Percentiles rank a stretch among this genome's conserved stretches.
These are phyloP conservation scores for Archips xylosteana DNA, from an alignment of 2,888 invertebrate species.

Conservation along the genomic window DNA sequence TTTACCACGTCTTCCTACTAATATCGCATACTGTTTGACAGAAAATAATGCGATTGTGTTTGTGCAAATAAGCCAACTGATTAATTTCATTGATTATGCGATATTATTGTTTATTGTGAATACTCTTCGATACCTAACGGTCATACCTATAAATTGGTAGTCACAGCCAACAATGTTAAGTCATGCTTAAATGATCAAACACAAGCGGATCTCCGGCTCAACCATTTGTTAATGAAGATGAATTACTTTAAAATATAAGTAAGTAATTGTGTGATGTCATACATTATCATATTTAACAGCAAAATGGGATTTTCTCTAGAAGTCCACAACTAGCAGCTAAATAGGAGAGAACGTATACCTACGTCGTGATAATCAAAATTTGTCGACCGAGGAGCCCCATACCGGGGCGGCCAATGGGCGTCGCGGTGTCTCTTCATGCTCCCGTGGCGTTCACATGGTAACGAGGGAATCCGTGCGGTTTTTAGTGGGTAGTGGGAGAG, in stretches of 20 bases:
- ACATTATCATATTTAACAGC: background rate
- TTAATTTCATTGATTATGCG: background rate
- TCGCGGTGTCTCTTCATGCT: too few species aligned
- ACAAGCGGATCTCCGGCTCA: constrained; percentile 59
- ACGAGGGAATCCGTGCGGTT: too few species aligned
- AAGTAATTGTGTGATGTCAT: constrained; percentile 42
- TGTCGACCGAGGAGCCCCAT: too few species aligned
- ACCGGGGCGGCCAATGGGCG: too few species aligned
- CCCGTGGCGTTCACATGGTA: too few species aligned
- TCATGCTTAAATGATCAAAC: constrained; percentile 47
- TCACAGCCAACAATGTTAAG: background rate
- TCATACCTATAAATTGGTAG: constrained; percentile 5
- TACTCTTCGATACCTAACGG: background rate
- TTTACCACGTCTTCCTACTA: too few species aligned
- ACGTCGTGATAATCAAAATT: too few species aligned
- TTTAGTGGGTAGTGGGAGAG: too few species aligned
- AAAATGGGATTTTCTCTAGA: background rate
- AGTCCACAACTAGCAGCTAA: background rate
- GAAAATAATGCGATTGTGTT: too few species aligned
- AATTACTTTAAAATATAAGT: constrained; percentile 39
- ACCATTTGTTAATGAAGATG: constrained; percentile 47
- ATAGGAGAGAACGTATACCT: too few species aligned
- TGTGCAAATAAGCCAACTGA: too few species aligned
- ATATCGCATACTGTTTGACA: too few species aligned
- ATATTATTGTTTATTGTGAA: background rate